Conservation (phyloP, 2,797 vertebrate species). For the Heliangelus exortis region DNA sequence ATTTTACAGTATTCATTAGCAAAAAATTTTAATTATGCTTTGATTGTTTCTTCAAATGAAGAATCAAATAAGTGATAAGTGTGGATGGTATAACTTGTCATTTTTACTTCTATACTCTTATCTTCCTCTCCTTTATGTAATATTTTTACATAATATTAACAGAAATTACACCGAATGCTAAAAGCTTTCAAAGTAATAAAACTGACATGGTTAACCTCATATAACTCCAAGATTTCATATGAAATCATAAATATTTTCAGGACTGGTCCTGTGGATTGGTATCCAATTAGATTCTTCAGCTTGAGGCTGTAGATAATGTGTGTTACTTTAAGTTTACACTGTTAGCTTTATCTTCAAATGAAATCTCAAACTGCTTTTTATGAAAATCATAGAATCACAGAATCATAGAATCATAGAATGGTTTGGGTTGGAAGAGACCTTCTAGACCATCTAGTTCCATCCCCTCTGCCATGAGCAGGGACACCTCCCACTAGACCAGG, state of each 20-base stretch:
- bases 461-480: too few species aligned
- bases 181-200: not conserved
- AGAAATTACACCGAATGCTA: not conserved
- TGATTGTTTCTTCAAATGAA: not conserved
- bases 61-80: not conserved
- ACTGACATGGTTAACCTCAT: not conserved
- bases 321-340: not conserved
- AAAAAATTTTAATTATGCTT: not conserved
- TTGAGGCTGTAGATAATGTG: not conserved
- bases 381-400: not conserved
- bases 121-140: not conserved
- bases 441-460: too few species aligned
- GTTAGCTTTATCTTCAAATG: not conserved
- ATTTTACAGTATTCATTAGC: accelerated
- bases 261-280: not conserved
- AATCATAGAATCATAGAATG: too few species aligned
- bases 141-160: not conserved
- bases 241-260: not conserved
- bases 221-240: not conserved
- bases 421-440: too few species aligned
- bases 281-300: not conserved
- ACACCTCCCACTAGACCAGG: too few species aligned
- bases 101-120: not conserved
- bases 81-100: not conserved
- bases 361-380: not conserved